These are phyloP conservation scores for Nymphalis c-album DNA, from an alignment of 2,888 invertebrate species.

Conservation along the genomic window DNA sequence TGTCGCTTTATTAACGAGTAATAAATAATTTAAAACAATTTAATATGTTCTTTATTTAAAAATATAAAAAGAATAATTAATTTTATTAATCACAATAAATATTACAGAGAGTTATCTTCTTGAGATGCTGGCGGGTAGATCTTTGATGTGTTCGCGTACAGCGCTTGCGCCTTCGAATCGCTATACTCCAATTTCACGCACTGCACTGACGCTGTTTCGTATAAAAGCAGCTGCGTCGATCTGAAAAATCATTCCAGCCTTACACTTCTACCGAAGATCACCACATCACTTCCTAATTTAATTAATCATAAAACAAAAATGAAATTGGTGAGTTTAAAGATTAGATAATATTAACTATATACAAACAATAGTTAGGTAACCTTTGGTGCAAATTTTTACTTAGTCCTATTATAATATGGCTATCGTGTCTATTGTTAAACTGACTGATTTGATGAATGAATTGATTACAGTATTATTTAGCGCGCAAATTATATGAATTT, in stretches of 20 bases:
- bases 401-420: too few species aligned
- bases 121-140: constrained; percentile 16
- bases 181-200: constrained; percentile 74
- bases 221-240: constrained; percentile 70
- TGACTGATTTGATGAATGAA: too few species aligned
- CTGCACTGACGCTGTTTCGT: constrained; percentile 57
- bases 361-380: background rate
- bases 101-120: constrained; percentile 13
- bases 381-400: background rate
- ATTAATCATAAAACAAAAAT: constrained; percentile 55
- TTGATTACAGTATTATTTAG: too few species aligned
- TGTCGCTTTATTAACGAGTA: too few species aligned
- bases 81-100: constrained; percentile 6
- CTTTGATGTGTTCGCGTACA: constrained; percentile 47
- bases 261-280: constrained; percentile 72
- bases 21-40: too few species aligned
- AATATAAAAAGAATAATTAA: background rate
- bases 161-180: constrained; percentile 46
- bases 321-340: constrained; percentile 72
- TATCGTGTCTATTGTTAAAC: too few species aligned
- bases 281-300: constrained; percentile 45
- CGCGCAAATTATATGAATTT: too few species aligned
- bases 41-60: background rate
- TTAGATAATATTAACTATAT: constrained; percentile 9
- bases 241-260: constrained; percentile 78